Base-by-base conservation (phyloP, 2,113 vertebrate species). In the Phodopus roborovskii region DNA sequence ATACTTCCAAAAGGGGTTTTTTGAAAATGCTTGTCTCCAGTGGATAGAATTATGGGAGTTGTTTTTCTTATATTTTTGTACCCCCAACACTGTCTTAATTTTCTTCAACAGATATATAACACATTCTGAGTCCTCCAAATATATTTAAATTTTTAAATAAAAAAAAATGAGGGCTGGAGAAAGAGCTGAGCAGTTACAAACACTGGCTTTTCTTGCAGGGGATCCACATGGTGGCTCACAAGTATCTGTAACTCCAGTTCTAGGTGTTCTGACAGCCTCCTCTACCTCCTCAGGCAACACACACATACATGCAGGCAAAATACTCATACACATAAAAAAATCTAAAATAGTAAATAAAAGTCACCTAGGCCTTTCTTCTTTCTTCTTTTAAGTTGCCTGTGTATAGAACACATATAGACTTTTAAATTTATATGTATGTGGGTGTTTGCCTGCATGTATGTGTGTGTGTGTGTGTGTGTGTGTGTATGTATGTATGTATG, bases 41-140 rank as follows among this genome's bases (percentile, higher is more conserved):
- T 36, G 74, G 30, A n/a, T 71, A 22, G 8, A 30, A 77, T 77
- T 89, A 85, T 15, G 88, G 17, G 33, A 50, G 64, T 28, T 84
- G 62, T 28, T 85, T 95, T 81, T 84, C 62, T 81, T 56, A 78
- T 87, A 28, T 45, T 66, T 90, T 88, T 87, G 24, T 33, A 26
- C 28, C n/a, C 28, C 60, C 53, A 22, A 20, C 45, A 20, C 19
- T 71, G 22, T 13, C 15, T 42, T 42, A 81, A 56, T 28, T 68
- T 91, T 89, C 50, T 88, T 7, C 30, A 58, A 77, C 91, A 48
- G 60, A 70, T 74, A 84, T 56, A 4, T 88, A 93, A 91, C 56
- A 53, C 30, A 81, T 81, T 66, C 88, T 50, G 91, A 91, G 30
- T 68, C 58, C 28, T n/a, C 3, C 36, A 53, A 88, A 91, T 94